Evolutionary conservation across 2,797 vertebrate genomes (phyloP).

Genomic region (Hozukius guyotensis): DNA sequence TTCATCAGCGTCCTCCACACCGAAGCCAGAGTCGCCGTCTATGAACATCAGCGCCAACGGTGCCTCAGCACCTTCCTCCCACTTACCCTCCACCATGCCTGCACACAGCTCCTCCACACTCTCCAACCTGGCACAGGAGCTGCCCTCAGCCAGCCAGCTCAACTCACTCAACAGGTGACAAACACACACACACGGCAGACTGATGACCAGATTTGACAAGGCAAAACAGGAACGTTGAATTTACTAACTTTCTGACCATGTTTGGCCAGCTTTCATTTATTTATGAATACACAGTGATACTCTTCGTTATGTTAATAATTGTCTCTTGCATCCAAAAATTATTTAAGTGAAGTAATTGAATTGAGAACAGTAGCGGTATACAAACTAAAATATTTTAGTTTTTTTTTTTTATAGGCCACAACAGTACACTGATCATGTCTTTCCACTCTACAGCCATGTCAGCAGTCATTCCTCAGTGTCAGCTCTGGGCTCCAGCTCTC

Average conservation of each 20-base stretch:
- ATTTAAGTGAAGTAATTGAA: background rate
- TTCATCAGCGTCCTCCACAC: slow-evolving; percentile 85
- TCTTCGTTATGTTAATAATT: background rate
- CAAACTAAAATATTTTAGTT: background rate
- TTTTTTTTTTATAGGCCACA: background rate
- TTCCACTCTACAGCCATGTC: slow-evolving; percentile 81
- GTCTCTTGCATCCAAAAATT: background rate
- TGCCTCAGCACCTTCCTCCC: slow-evolving; percentile 80
- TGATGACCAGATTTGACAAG: background rate
- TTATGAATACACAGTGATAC: background rate
- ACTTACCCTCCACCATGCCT: slow-evolving; percentile 83
- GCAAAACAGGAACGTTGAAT: background rate
- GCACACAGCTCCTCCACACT: slow-evolving; percentile 83
- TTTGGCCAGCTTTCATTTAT: background rate
- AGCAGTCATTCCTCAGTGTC: slow-evolving; percentile 89
- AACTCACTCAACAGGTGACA: slow-evolving; percentile 89
- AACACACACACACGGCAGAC: background rate
- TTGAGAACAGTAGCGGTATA: background rate
- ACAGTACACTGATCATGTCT: slow-evolving; percentile 5
- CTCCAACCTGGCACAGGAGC: slow-evolving; percentile 87
- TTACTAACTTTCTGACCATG: background rate
- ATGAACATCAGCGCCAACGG: slow-evolving; percentile 84
- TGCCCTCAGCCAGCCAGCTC: slow-evolving; percentile 86
- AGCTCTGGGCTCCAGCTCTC: slow-evolving; percentile 84
- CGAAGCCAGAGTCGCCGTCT: slow-evolving; percentile 89